A percentile compares a stretch with the other conserved stretches of the same genome.
Evolutionary conservation across 2,797 vertebrate genomes (phyloP).

Genomic region (Leucoraja ocellata): DNA sequence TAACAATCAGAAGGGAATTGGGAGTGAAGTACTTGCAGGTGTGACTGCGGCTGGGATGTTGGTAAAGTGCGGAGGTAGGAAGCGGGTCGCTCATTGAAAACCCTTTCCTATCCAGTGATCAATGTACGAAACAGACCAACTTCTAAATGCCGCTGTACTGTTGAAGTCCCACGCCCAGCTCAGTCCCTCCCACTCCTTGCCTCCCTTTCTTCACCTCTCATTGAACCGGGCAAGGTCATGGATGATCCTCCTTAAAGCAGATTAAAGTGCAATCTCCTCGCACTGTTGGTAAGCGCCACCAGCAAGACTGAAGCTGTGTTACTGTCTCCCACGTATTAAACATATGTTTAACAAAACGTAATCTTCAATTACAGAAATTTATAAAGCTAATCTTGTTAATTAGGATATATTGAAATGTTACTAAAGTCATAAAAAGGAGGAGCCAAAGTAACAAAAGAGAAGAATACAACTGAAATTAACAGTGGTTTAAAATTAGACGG

Average conservation of each 20-base stretch:
- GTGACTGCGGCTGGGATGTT: too few species aligned
- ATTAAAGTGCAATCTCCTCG: background rate
- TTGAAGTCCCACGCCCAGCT: too few species aligned
- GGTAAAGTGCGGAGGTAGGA: too few species aligned
- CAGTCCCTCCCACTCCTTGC: background rate
- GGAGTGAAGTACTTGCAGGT: too few species aligned
- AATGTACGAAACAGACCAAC: too few species aligned
- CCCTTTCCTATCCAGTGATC: background rate
- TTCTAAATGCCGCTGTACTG: too few species aligned
- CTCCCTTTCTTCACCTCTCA: background rate
- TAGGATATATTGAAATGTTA: background rate
- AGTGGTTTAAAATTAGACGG: background rate
- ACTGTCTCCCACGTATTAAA: background rate
- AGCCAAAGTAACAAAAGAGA: background rate
- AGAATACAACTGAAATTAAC: background rate
- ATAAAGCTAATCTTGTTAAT: background rate
- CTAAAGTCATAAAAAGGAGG: background rate
- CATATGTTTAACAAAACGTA: background rate
- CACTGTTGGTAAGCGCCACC: background rate
- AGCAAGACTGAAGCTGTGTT: background rate
- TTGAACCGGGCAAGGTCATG: background rate
- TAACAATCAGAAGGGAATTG: too few species aligned
- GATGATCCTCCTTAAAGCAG: background rate
- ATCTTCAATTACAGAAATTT: background rate
- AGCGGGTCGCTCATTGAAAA: background rate